phyloP scores from a whole-genome alignment of 2,888 invertebrate species.

The Sarcophaga carnaria region DNA sequence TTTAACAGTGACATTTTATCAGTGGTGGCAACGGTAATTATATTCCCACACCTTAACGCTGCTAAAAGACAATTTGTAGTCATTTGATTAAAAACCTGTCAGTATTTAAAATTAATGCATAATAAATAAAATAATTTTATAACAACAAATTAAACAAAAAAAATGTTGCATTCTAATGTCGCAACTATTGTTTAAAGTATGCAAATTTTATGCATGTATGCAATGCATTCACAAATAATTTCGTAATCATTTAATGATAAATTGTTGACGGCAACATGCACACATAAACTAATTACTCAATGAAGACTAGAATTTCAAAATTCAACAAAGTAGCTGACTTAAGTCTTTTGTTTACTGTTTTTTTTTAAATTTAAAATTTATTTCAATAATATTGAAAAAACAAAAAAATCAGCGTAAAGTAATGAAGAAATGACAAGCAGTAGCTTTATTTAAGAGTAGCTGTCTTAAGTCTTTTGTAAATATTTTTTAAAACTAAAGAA shows the following conservation, averaged over 20 bases:
- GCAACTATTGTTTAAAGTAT: not conserved
- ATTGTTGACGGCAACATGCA: too few relatives aligned
- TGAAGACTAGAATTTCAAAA: too few relatives aligned
- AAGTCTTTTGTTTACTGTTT: not conserved
- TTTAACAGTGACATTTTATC: constrained; percentile 45
- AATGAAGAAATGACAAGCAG: too few relatives aligned
- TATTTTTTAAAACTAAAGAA: too few relatives aligned
- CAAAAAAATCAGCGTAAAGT: too few relatives aligned
- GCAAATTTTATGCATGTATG: not conserved
- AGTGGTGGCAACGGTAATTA: constrained; percentile 39
- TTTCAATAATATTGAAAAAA: too few relatives aligned
- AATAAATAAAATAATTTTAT: constrained; percentile 10
- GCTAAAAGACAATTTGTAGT: constrained; percentile 6
- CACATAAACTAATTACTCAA: too few relatives aligned
- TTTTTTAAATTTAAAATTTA: too few relatives aligned
- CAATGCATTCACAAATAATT: not conserved
- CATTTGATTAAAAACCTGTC: constrained; percentile 32
- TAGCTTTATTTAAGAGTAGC: not conserved
- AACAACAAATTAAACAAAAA: too few relatives aligned
- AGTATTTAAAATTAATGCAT: constrained; percentile 28
- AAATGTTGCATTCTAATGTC: not conserved
- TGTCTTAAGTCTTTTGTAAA: constrained; percentile 16
- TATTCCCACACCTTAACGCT: constrained; percentile 42
- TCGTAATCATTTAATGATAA: not conserved
- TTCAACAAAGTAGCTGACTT: not conserved